Conservation (phyloP, 2,797 vertebrate genomes). For the Mionectes olivaceus region DNA sequence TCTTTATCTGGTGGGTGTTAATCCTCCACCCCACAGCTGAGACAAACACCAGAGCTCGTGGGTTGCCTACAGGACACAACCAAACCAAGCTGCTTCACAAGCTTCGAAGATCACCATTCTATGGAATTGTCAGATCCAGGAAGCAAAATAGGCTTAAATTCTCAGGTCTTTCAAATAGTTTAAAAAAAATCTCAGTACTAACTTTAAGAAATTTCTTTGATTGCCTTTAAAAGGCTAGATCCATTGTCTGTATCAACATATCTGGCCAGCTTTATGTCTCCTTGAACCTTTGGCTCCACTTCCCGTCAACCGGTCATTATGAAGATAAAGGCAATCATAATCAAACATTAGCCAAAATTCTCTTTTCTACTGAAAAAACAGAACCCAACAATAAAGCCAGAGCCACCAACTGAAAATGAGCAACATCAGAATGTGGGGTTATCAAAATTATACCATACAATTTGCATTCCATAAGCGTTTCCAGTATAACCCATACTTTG, state of each 20-base stretch:
- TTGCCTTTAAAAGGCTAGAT: not conserved
- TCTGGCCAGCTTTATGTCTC: not conserved
- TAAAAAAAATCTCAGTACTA: not conserved
- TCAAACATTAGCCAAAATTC: conserved; percentile 2
- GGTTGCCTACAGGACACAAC: not conserved
- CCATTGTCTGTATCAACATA: not conserved
- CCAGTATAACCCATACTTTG: conserved; percentile 45
- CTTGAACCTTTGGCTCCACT: not conserved
- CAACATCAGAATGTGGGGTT: conserved; percentile 18
- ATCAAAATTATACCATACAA: conserved; percentile 36
- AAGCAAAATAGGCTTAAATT: not conserved
- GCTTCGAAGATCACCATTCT: not conserved
- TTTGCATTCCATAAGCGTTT: not conserved
- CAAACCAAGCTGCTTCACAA: not conserved
- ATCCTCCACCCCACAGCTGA: not conserved
- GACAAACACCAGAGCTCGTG: not conserved
- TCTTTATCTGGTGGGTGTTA: not conserved
- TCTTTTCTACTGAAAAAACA: not conserved
- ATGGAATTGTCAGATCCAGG: not conserved
- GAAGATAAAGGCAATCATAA: not conserved
- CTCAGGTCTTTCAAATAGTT: not conserved
- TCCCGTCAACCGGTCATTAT: not conserved
- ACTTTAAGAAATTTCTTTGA: not conserved
- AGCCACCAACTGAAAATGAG: conserved; percentile 2
- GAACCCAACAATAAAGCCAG: not conserved